Evolutionary conservation across 2,113 vertebrate species (phyloP), one percentile per base, ranked within the genome.

Genomic region (Erythrolamprus reginae): DNA sequence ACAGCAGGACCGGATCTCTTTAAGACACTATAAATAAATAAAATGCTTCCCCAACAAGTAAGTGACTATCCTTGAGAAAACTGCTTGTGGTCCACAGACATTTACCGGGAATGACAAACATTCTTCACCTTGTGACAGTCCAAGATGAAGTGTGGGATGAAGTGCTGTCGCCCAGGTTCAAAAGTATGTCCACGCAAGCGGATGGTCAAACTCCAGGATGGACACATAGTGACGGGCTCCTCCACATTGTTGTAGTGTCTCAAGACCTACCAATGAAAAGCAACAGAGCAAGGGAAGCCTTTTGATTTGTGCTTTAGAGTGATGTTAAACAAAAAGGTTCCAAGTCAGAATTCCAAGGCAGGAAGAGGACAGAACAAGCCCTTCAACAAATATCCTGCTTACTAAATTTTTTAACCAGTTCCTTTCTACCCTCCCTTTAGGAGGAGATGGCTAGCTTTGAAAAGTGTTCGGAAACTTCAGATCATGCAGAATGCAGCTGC

Each of bases 201-300:
- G 89, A 99, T 93, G 0, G 96, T 98, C 93, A 99, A 94, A 93
- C 98, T 99, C 98, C 98, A 98, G 0, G 99, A 97, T 0, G 97
- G 98, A 87, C 97, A 98, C 87, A 98, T 90, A 8, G 97, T 97
- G 89, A 83, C 94, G 33, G 97, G 97, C 47, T 97, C 96, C 26
- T 98, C 95, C 2, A 96, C 92, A 17, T 97, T 96, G 45, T 33
- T 94, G 92, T 96, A 96, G 90, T 96, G 95, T 92, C 94, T 95
- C 93, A 98, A 94, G 38, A 98, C 96, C 98, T 98, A 93, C 21
- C 88, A 42, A 77, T 33, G 8, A 51, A 26, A 82, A 92, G 0
- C 2, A 28, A 91, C 90, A 56, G 1, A 15, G 50, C 33, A 13
- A 58, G 21, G 45, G n/a, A 86, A 15, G 2, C 10, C 55, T 53